phyloP scores from a whole-genome alignment of 2,113 vertebrate genomes.

The Epinephelus moara region DNA sequence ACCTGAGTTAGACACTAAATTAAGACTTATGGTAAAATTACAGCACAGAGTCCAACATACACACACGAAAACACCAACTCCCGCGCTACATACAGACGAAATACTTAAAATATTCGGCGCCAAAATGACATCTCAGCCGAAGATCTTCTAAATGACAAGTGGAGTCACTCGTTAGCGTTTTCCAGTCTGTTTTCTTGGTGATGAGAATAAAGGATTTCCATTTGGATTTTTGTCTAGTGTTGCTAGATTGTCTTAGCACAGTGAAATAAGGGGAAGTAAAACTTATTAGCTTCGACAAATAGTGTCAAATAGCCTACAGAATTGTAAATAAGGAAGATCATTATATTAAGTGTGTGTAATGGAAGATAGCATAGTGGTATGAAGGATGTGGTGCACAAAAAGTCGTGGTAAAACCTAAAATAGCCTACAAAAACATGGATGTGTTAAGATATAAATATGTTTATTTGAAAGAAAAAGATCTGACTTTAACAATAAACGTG shows the following conservation, averaged over 20 bases:
- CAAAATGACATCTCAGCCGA: constrained; percentile 67
- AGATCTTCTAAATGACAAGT: not conserved
- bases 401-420: not conserved
- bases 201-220: too few relatives aligned
- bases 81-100: constrained; percentile 60
- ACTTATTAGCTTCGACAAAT: not conserved
- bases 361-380: not conserved
- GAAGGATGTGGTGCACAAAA: not conserved
- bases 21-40: not conserved
- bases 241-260: not conserved
- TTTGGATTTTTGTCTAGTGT: not conserved
- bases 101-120: constrained; percentile 77
- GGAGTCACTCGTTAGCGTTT: accelerated
- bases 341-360: not conserved
- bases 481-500: not conserved
- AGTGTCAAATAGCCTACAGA: not conserved
- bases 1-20: not conserved
- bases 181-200: not conserved
- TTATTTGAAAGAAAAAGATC: not conserved
- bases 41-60: not conserved
- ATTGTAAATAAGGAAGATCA: not conserved
- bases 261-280: not conserved
- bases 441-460: not conserved
- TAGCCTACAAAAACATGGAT: not conserved
- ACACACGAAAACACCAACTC: constrained; percentile 43